Percentiles rank a stretch among this genome's conserved stretches.
Conservation (phyloP, 2,888 invertebrate species). For the Epicampocera succincta region DNA sequence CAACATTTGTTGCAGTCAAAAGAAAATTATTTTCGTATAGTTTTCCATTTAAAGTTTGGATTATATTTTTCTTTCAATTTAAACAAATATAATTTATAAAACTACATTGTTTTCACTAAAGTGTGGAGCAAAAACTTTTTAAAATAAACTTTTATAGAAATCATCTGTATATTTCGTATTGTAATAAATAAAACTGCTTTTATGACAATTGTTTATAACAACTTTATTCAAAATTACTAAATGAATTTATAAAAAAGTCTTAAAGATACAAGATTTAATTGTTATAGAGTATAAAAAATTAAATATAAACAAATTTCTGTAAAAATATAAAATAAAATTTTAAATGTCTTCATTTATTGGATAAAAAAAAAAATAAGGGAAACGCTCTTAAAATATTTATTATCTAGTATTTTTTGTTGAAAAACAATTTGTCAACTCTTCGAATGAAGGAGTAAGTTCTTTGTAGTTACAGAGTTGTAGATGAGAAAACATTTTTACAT, state of each 20-base stretch:
- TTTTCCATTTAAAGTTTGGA: not conserved
- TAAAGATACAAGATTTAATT: not conserved
- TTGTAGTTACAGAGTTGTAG: no score
- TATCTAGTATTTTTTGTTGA: no score
- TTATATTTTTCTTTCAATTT: not conserved
- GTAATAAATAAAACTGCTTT: conserved; percentile 13
- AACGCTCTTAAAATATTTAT: no score
- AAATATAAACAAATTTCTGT: not conserved
- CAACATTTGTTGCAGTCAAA: conserved; percentile 10
- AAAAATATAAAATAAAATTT: no score
- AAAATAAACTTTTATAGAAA: conserved; percentile 15
- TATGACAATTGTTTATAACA: conserved; percentile 3
- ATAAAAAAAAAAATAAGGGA: no score
- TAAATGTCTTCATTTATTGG: no score
- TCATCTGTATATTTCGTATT: conserved; percentile 17
- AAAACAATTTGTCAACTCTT: no score
- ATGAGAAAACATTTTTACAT: no score
- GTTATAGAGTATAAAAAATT: no score
- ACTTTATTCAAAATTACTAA: conserved; percentile 32
- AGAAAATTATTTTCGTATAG: conserved; percentile 12
- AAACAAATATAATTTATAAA: conserved; percentile 20
- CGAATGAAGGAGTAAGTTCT: no score
- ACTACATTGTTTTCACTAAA: no score
- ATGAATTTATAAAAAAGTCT: conserved; percentile 18
- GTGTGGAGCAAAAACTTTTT: not conserved